Percentiles rank a stretch among this genome's conserved stretches.
These are phyloP conservation scores for Hippolais icterina DNA, from an alignment of 2,113 vertebrate species.

Conservation along the genomic window DNA sequence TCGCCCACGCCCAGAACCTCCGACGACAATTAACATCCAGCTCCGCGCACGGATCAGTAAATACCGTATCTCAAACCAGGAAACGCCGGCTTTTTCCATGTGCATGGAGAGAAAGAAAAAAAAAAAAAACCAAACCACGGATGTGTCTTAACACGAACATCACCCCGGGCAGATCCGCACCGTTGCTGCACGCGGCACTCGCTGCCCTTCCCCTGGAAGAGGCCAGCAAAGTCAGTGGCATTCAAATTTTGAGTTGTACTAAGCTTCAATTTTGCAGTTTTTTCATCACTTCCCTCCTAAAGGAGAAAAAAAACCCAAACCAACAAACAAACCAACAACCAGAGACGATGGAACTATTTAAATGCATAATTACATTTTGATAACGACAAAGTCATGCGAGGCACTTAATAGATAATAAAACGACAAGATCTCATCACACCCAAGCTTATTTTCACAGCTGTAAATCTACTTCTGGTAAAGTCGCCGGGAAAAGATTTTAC, in stretches of 20 bases:
- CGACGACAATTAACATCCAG: constrained; percentile 23
- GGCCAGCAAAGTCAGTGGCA: neutral
- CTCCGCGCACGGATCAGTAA: neutral
- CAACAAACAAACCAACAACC: neutral
- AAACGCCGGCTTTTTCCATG: neutral
- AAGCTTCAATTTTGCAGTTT: neutral
- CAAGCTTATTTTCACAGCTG: constrained; percentile 31
- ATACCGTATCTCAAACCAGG: neutral
- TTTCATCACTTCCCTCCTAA: neutral
- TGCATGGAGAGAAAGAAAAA: neutral
- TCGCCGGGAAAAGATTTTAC: constrained; percentile 22
- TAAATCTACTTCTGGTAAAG: constrained; percentile 51
- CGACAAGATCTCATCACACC: constrained; percentile 43
- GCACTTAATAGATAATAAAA: constrained; percentile 34
- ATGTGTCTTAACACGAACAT: neutral
- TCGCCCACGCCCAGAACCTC: constrained; percentile 39
- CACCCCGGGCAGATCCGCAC: neutral
- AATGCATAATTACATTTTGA: constrained; percentile 20
- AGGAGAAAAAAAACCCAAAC: neutral
- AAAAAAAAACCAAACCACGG: neutral
- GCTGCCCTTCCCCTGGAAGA: neutral
- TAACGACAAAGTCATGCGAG: neutral
- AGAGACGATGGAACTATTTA: neutral
- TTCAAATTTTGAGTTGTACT: neutral
- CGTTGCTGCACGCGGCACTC: rapidly evolving